Evolutionary conservation across 2,113 vertebrate species (phyloP), one percentile per base, ranked within the genome.

Genomic region (Sclerurus mexicanus): DNA sequence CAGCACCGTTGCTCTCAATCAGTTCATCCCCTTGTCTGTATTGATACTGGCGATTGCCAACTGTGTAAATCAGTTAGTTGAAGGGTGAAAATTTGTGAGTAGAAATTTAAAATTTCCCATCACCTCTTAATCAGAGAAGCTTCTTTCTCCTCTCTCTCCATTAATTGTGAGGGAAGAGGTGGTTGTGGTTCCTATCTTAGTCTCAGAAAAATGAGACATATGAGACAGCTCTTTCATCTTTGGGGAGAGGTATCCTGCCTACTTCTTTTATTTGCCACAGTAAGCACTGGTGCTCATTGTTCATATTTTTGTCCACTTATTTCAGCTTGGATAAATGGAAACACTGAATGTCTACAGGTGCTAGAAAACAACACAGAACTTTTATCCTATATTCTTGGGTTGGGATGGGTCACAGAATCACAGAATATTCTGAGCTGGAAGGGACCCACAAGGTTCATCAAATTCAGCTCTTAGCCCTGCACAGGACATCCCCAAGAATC

Each of bases 401-500:
- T n/a, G n/a, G n/a, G 24, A 24, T 85, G 28, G 21, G 47, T 59
- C 59, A 40, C 47, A 84, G 40, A 62, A 62, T 63, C 63, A 49
- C 47, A 76, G 40, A 56, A 56, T 69, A 62, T 19, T 76, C 14
- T 49, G 21, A 33, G 35, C 28, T 49, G 25, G 14, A 63, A 77
- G 10, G 25, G 14, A 49, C 19, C 6, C 3, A 9, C 22, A 83
- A 28, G 35, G 35, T 71, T 49, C 25, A 62, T 55, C 0, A 0
- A 84, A 12, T 69, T 31, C 40, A 56, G 1, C 35, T 69, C 31
- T 47, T 35, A 63, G 37, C 22, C 39, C 35, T 42, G 31, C 12
- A 13, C 63, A 55, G 79, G 14, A 47, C 0, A 0, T 35, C 47
- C 17, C 18, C 35, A 63, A 16, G 47, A 37, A 56, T 69, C 63